Evolutionary conservation across 2,113 vertebrate genomes (phyloP).

Genomic region (Rattus rattus): DNA sequence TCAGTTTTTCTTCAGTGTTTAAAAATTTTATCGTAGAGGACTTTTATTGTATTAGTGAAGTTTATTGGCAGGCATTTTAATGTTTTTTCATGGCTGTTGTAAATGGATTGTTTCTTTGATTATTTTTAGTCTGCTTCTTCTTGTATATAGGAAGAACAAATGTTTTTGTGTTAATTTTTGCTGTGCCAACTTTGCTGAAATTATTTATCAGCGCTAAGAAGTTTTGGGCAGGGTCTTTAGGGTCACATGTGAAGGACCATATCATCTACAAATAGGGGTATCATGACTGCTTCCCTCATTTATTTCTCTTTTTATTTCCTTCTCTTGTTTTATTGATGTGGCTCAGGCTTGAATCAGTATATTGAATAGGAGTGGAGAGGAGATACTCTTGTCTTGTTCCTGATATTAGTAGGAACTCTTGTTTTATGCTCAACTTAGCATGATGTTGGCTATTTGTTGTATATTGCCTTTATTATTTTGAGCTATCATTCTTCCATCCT

Average conservation of each 20-base stretch:
- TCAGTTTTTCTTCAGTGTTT: background rate
- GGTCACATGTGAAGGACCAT: background rate
- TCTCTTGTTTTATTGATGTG: background rate
- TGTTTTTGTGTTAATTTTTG: background rate
- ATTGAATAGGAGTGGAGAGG: background rate
- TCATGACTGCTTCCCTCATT: background rate
- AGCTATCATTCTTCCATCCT: background rate
- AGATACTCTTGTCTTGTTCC: background rate
- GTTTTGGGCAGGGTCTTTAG: background rate
- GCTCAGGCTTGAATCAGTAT: background rate
- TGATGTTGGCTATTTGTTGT: background rate
- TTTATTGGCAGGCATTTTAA: background rate
- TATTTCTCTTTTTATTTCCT: background rate
- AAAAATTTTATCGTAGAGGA: background rate
- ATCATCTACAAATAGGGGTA: background rate
- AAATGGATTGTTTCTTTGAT: background rate
- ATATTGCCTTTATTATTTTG: background rate
- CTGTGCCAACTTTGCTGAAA: background rate
- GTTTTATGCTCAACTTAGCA: background rate
- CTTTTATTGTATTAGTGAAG: background rate
- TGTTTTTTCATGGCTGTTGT: background rate
- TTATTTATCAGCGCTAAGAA: background rate
- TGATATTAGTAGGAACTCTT: background rate
- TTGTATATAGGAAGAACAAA: background rate
- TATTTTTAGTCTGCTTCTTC: background rate